Conservation (phyloP, 1,140 invertebrate species). For the Akabosia matsudoensis region DNA sequence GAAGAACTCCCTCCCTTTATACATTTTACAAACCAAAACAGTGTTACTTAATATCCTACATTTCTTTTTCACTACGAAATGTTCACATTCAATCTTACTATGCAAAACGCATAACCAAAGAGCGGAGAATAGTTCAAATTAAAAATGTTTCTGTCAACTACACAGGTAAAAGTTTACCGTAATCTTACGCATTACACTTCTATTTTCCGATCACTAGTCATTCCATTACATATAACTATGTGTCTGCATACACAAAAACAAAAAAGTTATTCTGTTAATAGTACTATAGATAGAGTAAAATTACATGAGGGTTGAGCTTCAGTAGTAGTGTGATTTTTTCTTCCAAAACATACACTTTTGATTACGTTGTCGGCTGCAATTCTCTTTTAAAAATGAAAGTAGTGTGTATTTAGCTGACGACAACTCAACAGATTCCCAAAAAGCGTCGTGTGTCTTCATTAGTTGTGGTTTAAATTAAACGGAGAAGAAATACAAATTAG, state of each 20-base stretch:
- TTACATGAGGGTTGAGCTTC: slow-evolving; percentile 23
- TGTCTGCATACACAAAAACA: neutral
- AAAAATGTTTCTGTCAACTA: neutral
- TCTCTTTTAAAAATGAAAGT: neutral
- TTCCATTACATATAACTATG: neutral
- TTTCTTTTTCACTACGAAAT: too few relatives aligned
- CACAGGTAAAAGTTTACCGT: too few relatives aligned
- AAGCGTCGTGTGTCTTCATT: slow-evolving; percentile 5
- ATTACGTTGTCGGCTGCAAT: neutral
- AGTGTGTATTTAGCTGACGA: neutral
- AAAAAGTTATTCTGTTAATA: too few relatives aligned
- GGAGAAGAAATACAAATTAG: neutral
- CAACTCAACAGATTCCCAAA: neutral
- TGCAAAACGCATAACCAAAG: too few relatives aligned
- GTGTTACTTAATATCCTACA: too few relatives aligned
- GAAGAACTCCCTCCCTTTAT: neutral
- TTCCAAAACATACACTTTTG: neutral
- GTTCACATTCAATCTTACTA: too few relatives aligned
- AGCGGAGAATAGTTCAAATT: neutral
- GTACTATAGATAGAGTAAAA: slow-evolving; percentile 16
- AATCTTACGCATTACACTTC: too few relatives aligned
- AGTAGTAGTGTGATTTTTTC: slow-evolving; percentile 15
- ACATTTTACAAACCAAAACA: neutral
- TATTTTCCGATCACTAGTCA: slow-evolving; percentile 2
- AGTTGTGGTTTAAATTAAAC: neutral